A percentile compares a stretch with the other conserved stretches of the same genome.
Conservation (phyloP, 1,140 invertebrate genomes). For the Bombyx mandarina region DNA sequence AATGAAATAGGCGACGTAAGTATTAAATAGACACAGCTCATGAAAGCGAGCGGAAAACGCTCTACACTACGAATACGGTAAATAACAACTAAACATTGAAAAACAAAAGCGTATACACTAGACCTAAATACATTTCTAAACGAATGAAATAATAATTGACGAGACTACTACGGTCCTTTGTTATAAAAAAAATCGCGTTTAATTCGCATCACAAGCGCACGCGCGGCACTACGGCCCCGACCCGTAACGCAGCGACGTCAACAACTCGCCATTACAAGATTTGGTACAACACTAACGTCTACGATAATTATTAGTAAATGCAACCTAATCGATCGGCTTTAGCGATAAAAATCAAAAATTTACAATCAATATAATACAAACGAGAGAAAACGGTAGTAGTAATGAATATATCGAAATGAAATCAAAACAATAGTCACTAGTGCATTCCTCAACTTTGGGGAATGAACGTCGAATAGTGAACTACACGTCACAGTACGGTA, state of each 20-base stretch:
- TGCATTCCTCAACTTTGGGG: too few relatives aligned
- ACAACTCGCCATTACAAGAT: slow-evolving; percentile 34
- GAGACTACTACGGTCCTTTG: too few relatives aligned
- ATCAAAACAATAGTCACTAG: too few relatives aligned
- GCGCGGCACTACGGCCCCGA: too few relatives aligned
- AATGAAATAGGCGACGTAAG: too few relatives aligned
- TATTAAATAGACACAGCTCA: slow-evolving; percentile 45
- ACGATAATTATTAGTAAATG: slow-evolving; percentile 68
- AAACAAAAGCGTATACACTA: slow-evolving; percentile 28
- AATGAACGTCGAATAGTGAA: too few relatives aligned
- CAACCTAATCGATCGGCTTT: slow-evolving; percentile 49
- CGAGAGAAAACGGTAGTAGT: too few relatives aligned
- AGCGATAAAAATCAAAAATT: slow-evolving; percentile 28
- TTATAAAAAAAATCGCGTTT: too few relatives aligned
- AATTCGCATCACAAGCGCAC: too few relatives aligned
- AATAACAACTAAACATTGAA: slow-evolving; percentile 23
- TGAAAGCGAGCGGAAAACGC: slow-evolving; percentile 13
- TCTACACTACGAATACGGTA: slow-evolving; percentile 47
- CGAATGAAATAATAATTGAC: too few relatives aligned
- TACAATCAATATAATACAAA: slow-evolving; percentile 38
- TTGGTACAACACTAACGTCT: slow-evolving; percentile 63
- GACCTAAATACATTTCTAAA: too few relatives aligned
- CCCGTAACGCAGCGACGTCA: slow-evolving; percentile 1
- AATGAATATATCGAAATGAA: slow-evolving; percentile 2
- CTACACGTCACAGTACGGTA: too few relatives aligned